Percentiles rank a stretch among this genome's conserved stretches.
Conservation (phyloP, 2,113 vertebrate genomes). For the Xiphophorus couchianus region DNA sequence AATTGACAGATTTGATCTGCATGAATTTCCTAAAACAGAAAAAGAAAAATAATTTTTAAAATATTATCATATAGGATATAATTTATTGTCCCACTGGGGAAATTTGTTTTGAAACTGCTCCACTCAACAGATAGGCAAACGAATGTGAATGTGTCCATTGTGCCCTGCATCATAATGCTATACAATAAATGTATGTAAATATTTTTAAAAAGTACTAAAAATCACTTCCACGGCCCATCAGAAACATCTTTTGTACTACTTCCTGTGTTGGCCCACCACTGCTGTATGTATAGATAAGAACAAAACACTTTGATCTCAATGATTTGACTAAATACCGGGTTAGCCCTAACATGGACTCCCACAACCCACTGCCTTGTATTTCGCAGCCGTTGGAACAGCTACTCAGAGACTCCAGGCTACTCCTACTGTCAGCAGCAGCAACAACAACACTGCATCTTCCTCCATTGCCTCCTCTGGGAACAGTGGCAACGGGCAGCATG, state of each 20-base stretch:
- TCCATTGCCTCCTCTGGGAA: constrained; percentile 69
- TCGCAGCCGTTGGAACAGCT: constrained; percentile 87
- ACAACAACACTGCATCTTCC: constrained; percentile 71
- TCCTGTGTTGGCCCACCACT: constrained; percentile 32
- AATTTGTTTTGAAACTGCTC: too few relatives aligned
- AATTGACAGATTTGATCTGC: too few relatives aligned
- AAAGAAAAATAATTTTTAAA: too few relatives aligned
- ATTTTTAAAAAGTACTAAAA: neutral
- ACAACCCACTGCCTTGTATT: constrained; percentile 82
- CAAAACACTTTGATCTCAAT: constrained; percentile 26
- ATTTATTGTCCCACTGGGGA: too few relatives aligned
- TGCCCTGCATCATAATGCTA: too few relatives aligned
- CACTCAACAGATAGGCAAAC: too few relatives aligned
- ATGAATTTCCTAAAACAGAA: too few relatives aligned
- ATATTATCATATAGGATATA: too few relatives aligned
- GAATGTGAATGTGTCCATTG: too few relatives aligned
- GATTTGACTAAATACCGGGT: constrained; percentile 44
- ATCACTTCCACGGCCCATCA: neutral
- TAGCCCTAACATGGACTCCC: constrained; percentile 72
- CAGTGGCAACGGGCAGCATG: constrained; percentile 85
- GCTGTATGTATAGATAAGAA: constrained; percentile 24
- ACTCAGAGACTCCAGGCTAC: constrained; percentile 88
- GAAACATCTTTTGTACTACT: constrained; percentile 1
- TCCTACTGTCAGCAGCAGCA: constrained; percentile 68
- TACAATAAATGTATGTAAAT: neutral